Percentiles rank a stretch among this genome's conserved stretches.
Conservation (phyloP, 2,113 vertebrate genomes). For the Jacana jacana region DNA sequence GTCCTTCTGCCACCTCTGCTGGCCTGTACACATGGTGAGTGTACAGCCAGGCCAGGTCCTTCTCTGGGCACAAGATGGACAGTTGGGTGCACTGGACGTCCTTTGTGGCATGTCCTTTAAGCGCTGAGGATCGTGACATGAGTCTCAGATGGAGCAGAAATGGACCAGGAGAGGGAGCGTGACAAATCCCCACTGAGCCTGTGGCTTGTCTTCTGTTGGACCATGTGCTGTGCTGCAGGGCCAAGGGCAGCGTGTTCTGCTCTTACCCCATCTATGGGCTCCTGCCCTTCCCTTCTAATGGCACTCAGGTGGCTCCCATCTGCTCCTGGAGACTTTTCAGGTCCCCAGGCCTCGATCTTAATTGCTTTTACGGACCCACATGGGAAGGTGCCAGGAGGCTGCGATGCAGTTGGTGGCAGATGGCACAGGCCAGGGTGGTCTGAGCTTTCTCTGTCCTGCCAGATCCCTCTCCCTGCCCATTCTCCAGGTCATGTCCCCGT, state of each 20-base stretch:
- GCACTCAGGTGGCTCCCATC: neutral
- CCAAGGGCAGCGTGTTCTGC: neutral
- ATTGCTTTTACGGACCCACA: neutral
- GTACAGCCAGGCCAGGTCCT: rapidly evolving
- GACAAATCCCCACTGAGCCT: neutral
- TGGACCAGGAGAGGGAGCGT: neutral
- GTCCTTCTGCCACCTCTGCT: neutral
- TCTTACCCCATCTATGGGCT: neutral
- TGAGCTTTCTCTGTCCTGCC: neutral
- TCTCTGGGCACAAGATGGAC: neutral
- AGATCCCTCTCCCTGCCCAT: neutral
- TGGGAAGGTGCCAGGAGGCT: neutral
- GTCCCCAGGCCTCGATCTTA: neutral
- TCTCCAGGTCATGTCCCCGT: neutral
- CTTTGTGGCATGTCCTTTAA: neutral
- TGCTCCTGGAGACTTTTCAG: neutral
- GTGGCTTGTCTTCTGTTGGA: neutral
- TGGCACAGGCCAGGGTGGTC: neutral
- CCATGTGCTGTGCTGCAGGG: neutral
- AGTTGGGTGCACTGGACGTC: neutral
- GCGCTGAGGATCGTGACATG: rapidly evolving
- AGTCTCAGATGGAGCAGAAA: neutral
- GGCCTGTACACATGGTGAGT: rapidly evolving
- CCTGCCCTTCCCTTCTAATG: neutral
- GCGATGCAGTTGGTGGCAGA: neutral